These are phyloP conservation scores for Herpailurus yagouaroundi DNA, from an alignment of 2,113 vertebrate genomes.

Conservation along the genomic window DNA sequence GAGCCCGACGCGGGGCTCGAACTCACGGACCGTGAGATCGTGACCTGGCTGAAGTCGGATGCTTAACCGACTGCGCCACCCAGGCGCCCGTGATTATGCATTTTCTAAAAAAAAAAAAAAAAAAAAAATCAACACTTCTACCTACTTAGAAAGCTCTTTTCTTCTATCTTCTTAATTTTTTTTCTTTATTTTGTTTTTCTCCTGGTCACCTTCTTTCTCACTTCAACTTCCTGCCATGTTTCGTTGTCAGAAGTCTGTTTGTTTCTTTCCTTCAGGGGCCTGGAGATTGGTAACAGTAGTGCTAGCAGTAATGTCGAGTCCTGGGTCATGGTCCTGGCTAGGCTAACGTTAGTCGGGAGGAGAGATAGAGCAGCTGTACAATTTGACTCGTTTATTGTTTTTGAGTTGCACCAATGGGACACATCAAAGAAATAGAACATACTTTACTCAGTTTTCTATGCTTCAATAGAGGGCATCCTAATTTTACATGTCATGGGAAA, in stretches of 20 bases:
- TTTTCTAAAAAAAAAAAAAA: not conserved
- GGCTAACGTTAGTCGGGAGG: not conserved
- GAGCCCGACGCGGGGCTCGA: too few species aligned
- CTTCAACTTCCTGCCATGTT: not conserved
- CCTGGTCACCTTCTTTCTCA: not conserved
- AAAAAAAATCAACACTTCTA: not conserved
- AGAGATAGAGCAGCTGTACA: not conserved
- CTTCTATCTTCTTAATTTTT: not conserved
- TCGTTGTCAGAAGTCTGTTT: not conserved
- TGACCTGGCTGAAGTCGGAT: too few species aligned
- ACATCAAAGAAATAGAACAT: not conserved
- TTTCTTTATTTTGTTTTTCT: not conserved
- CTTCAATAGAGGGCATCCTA: conserved; percentile 16
- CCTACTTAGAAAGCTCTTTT: not conserved
- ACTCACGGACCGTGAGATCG: too few species aligned
- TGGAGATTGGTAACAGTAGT: not conserved
- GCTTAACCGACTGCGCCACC: too few species aligned
- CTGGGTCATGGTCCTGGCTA: not conserved
- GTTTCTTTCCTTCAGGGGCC: not conserved
- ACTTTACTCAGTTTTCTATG: not conserved
- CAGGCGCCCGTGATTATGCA: too few species aligned
- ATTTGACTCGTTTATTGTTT: not conserved
- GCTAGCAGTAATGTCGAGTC: not conserved
- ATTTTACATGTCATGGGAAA: conserved; percentile 19
- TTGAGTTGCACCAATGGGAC: not conserved